Evolutionary conservation across 1,140 invertebrate genomes (phyloP).

Genomic region (Bradysia coprophila): DNA sequence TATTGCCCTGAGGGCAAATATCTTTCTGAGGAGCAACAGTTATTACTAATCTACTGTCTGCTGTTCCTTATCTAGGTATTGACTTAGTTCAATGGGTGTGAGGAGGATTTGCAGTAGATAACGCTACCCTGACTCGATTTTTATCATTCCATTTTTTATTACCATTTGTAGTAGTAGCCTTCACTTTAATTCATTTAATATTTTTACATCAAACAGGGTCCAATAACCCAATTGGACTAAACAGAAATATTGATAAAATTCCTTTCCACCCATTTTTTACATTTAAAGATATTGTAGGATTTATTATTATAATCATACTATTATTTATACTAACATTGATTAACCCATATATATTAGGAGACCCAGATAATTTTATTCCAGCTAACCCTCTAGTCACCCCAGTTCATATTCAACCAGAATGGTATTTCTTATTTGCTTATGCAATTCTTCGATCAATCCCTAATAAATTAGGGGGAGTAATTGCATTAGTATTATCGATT

Average conservation of each 20-base stretch:
- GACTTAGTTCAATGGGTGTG: slow-evolving; percentile 41
- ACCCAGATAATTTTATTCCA: slow-evolving; percentile 48
- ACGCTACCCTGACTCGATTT: slow-evolving; percentile 47
- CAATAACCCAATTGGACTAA: slow-evolving; percentile 36
- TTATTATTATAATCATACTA: slow-evolving; percentile 28
- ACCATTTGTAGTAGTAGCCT: slow-evolving; percentile 38
- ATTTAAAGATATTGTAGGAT: slow-evolving; percentile 36
- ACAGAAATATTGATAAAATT: slow-evolving; percentile 38
- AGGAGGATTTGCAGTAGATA: slow-evolving; percentile 47
- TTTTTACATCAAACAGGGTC: slow-evolving; percentile 39
- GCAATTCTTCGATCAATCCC: slow-evolving; percentile 52
- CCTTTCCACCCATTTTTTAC: slow-evolving; percentile 38
- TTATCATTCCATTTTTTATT: slow-evolving; percentile 50
- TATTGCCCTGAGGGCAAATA: slow-evolving; percentile 51
- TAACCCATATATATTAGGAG: slow-evolving; percentile 36
- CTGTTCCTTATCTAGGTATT: slow-evolving; percentile 39
- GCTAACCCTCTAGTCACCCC: slow-evolving; percentile 49
- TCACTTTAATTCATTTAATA: slow-evolving; percentile 38
- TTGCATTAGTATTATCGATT: slow-evolving; percentile 41
- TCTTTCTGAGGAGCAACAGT: slow-evolving; percentile 51
- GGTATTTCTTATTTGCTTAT: slow-evolving; percentile 59
- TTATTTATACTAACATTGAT: slow-evolving; percentile 26
- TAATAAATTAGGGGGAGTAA: slow-evolving; percentile 52
- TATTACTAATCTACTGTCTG: slow-evolving; percentile 49
- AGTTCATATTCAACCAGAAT: slow-evolving; percentile 53